Evolutionary conservation across 2,888 invertebrate genomes (phyloP).

Genomic region (Yponomeuta evonymella): DNA sequence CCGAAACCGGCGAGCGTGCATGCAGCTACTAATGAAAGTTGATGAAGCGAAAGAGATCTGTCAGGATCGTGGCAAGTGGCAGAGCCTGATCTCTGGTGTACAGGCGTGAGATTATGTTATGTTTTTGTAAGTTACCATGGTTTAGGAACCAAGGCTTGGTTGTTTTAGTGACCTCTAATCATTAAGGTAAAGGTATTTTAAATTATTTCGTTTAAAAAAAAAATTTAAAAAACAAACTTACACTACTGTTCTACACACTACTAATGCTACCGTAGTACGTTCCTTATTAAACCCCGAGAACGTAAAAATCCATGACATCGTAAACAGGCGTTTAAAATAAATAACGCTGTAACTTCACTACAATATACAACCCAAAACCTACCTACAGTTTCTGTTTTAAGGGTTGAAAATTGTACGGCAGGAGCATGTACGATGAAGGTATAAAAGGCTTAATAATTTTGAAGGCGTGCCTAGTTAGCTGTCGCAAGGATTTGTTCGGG

Average conservation of each 20-base stretch:
- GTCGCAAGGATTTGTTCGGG: conserved; percentile 55
- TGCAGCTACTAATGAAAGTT: too few species aligned
- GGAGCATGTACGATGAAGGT: conserved; percentile 26
- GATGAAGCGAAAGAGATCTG: too few species aligned
- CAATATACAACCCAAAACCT: conserved; percentile 22
- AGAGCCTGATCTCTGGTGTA: too few species aligned
- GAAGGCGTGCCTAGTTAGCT: conserved; percentile 70
- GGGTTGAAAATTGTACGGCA: conserved; percentile 27
- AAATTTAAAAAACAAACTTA: background rate
- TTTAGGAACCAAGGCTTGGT: too few species aligned
- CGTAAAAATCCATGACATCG: conserved; percentile 65
- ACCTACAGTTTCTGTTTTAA: conserved; percentile 20
- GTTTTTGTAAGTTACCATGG: too few species aligned
- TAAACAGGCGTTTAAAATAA: conserved; percentile 52
- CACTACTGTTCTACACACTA: background rate
- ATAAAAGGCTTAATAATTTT: conserved; percentile 67
- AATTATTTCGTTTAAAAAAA: background rate
- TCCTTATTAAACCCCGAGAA: conserved; percentile 54
- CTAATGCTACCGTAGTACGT: conserved; percentile 29
- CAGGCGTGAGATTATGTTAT: too few species aligned
- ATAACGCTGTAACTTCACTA: conserved; percentile 33
- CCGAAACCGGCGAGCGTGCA: too few species aligned
- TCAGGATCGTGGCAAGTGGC: too few species aligned
- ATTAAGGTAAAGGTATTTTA: background rate
- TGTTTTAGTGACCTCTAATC: background rate